Base-by-base conservation (phyloP, 37 sponge, comb jelly and placozoan genomes). In the Axinella damicornis region DNA sequence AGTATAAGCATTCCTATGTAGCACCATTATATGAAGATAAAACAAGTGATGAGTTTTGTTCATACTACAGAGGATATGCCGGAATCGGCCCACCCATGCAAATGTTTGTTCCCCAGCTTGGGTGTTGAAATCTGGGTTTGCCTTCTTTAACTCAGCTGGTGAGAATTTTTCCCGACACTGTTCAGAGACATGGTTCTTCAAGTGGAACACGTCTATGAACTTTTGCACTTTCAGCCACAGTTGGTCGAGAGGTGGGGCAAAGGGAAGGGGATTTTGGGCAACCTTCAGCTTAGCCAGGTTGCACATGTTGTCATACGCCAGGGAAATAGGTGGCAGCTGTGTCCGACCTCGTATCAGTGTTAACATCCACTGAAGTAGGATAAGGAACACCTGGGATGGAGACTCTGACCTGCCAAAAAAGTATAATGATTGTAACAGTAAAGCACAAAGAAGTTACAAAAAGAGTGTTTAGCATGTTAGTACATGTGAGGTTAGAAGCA, bases 251-350 rank as follows among this genome's bases (percentile, higher is more conserved):
- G 84, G 84, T 40, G 74, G 65, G 37, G 74, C 41, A 22, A 83
- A 67, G 20, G 75, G 75, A 21, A 83, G 84, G 36, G 84, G 84
- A 62, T 61, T 21, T 19, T 36, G 41, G 17, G 74, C 74, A 83
- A 62, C 75, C 20, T 64, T 59, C 34, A 83, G 32, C 74, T 64
- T 76, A 14, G 68, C 85, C 14, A 85, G 27, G 28, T 85, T 85
- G 57, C 85, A 85, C 85, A 75, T 85, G 57, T 85, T 85, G 77
- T 85, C 85, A 66, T 85, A 85, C 20, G 85, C 85, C 53, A 85
- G 30, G 25, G 56, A 25, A 25, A 71, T 57, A 55, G 55, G 1
- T 46, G 46, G 46, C 9, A 46, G 46, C 9, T 12, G 46, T 12
- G 46, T 46, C 6, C 9, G 46, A 31, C 27, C 74, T 11, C 54